Base-by-base conservation (phyloP, 1,140 invertebrate genomes). In the Cotesia glomerata region DNA sequence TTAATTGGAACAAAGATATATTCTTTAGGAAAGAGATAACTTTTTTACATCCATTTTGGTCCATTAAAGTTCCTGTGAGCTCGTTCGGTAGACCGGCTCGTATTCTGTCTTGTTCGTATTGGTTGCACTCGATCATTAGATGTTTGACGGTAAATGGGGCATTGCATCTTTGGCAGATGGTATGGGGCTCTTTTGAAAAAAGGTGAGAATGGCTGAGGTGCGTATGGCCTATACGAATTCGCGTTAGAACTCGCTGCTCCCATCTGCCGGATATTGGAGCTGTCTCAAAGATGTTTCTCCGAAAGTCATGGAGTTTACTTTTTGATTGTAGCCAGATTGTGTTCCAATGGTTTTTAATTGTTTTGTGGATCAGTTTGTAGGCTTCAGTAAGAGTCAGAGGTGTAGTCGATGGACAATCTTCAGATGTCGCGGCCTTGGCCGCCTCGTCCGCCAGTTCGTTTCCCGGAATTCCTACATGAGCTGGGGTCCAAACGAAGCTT, bases 361-460 rank as follows among this genome's bases (percentile, higher is more conserved):
- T 5, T 1, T 56, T 56, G n/a, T 7, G 52, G 13, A 56, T 56
- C 1, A 14, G 3, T 56, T 56, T 56, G 9, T 56, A 13, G 13
- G 16, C 3, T 56, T 56, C 11, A 2, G 16, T 2, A 56, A 11
- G 36, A 8, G 36, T 39, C 9, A 39, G 36, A 1, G 36, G 36
- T 39, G 36, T 8, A 39, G 7, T 39, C 5, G 36, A 9, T 39
- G 36, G 36, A 9, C 36, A 56, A 2, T 56, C 52, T 14, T 14
- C 52, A 14, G 52, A 18, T 2, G 68, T 70, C 8, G 69, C 69
- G 14, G 45, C 26, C 51, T 71, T 71, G 0, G 69, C 69, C 7
- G 56, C 59, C 9, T 14, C 5, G 14, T 71, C 69, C 1, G 69
- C 69, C 3, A 11, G 8, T 71, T 71, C 39, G 26, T 71, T 71